A percentile compares a stretch with the other conserved stretches of the same genome.
phyloP scores from a whole-genome alignment of 2,797 vertebrate species.

The Arctocebus calabarensis region DNA sequence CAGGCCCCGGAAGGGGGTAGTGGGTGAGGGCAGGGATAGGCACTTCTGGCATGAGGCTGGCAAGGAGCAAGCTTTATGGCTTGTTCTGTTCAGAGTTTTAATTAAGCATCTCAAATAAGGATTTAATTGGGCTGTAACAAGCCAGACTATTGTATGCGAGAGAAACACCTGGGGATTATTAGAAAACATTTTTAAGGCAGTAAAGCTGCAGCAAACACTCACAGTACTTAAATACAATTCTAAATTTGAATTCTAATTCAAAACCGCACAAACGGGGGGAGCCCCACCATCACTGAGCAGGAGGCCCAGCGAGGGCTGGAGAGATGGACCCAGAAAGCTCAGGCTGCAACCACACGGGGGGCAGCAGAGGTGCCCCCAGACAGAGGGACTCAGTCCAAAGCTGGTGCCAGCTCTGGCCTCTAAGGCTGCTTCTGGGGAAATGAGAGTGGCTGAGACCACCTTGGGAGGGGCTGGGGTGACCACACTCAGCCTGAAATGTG shows the following conservation, averaged over 20 bases:
- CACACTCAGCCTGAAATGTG: neutral
- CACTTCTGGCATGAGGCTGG: conserved; percentile 61
- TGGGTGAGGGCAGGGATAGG: neutral
- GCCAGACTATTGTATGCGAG: conserved; percentile 85
- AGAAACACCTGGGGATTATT: conserved; percentile 88
- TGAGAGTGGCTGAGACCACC: neutral
- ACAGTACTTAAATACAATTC: conserved; percentile 84
- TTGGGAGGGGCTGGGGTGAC: too few relatives aligned
- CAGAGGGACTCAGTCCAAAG: neutral
- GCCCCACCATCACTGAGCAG: neutral
- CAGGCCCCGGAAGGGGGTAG: neutral
- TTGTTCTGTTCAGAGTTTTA: conserved; percentile 87
- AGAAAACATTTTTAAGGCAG: conserved; percentile 87
- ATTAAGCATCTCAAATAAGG: conserved; percentile 88
- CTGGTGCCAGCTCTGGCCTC: neutral
- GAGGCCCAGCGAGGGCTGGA: neutral
- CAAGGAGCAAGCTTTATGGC: conserved; percentile 81
- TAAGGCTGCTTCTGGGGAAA: neutral
- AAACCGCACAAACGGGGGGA: conserved; percentile 43
- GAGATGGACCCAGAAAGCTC: too few relatives aligned
- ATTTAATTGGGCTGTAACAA: conserved; percentile 89
- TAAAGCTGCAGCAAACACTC: conserved; percentile 85
- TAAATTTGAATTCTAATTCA: too few relatives aligned
- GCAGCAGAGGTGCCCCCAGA: accelerated
- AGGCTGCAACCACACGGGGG: accelerated